Evolutionary conservation across 1,140 invertebrate species (phyloP), one percentile per base, ranked within the genome.

Genomic region (Arctopsyche grandis): DNA sequence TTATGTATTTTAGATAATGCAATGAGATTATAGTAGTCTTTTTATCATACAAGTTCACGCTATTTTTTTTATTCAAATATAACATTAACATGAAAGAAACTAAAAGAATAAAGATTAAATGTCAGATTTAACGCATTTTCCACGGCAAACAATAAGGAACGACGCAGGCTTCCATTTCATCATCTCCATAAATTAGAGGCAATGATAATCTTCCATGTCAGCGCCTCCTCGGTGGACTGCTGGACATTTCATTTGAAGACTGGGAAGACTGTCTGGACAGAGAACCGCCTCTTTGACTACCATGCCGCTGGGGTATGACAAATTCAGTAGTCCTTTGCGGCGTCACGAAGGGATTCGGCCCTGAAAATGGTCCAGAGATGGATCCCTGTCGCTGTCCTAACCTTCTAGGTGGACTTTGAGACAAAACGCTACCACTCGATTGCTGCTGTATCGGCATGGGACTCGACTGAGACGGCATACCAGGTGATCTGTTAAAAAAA

Each of bases 301-400:
- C 69, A 24, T 79, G 84, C 21, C 90, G 84, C 81, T 90, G 90
- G 71, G 90, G 90, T 75, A 91, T 91, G 52, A 91, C 89, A 85
- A 91, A 91, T 70, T 89, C 88, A 5, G 90, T 86, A 83, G 89
- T 88, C 58, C 88, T 84, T 75, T 88, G 86, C 9, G 88, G 86
- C 69, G 86, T 86, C 14, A 85, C 84, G 83, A 87, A 87, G 38
- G 86, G 86, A 83, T 87, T 87, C 80, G 83, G 81, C 26, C 85
- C 80, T 5, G 85, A 83, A 81, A 86, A 86, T 9, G 86, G 83
- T 7, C 83, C 83, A 73, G 83, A 83, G 12, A 84, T 82, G 26
- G 84, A 84, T 56, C 84, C 84, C 77, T 83, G 83, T 38, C 86
- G 86, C 63, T 87, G 86, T 29, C 86, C 76, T 44, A 79, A 84